Conservation (phyloP, 2,113 vertebrate species). For the Addax nasomaculatus region DNA sequence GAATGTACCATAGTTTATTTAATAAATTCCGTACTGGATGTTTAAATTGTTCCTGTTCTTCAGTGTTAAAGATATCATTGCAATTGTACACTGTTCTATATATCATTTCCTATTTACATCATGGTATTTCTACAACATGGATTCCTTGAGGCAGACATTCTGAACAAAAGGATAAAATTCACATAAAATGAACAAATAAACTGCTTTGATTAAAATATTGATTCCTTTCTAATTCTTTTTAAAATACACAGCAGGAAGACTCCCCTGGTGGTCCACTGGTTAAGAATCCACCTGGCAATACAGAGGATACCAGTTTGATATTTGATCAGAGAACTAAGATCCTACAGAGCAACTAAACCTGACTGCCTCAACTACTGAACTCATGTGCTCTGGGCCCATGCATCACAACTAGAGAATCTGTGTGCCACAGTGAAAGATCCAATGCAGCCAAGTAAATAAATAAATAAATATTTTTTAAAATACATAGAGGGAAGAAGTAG, state of each 20-base stretch:
- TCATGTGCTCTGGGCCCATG: not conserved
- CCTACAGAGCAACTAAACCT: not conserved
- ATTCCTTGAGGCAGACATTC: not conserved
- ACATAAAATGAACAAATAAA: not conserved
- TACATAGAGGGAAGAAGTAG: not conserved
- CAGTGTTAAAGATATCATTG: not conserved
- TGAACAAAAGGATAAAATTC: not conserved
- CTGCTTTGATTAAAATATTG: not conserved
- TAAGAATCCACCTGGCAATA: not conserved
- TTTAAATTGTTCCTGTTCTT: not conserved
- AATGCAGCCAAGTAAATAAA: not conserved
- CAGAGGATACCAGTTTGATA: not conserved
- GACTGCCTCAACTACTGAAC: not conserved
- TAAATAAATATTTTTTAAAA: not conserved
- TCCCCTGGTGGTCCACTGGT: not conserved
- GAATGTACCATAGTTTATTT: not conserved
- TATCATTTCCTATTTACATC: not conserved
- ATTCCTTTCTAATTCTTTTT: not conserved
- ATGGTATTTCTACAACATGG: not conserved
- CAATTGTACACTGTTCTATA: not conserved
- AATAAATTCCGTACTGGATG: not conserved
- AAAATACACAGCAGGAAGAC: not conserved
- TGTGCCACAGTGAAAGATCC: not conserved
- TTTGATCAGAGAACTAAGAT: not conserved
- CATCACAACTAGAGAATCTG: not conserved